phyloP scores from a whole-genome alignment of 2,113 vertebrate species.

The Callocephalon fimbriatum region DNA sequence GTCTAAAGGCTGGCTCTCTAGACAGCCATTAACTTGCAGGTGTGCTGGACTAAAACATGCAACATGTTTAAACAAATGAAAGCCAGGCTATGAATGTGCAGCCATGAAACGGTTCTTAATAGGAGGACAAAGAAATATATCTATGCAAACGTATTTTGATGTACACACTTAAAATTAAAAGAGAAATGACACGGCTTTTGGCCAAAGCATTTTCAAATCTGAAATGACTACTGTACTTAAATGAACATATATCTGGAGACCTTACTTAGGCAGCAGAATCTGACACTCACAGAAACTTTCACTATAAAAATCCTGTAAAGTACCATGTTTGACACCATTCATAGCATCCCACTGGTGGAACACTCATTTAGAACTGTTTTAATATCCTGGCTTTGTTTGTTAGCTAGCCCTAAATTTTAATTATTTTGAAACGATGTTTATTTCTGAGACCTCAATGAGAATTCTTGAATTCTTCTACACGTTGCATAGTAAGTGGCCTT shows the following conservation, averaged over 20 bases:
- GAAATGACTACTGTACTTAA: background rate
- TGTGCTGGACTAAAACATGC: constrained; percentile 24
- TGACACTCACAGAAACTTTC: background rate
- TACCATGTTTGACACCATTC: background rate
- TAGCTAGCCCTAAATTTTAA: background rate
- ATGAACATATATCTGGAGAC: background rate
- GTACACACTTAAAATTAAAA: background rate
- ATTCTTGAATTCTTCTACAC: background rate
- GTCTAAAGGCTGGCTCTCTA: constrained; percentile 31
- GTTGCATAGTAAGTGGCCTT: background rate
- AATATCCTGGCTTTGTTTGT: background rate
- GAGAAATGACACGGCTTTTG: background rate
- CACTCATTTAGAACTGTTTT: background rate
- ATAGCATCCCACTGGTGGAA: background rate
- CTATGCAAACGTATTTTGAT: background rate
- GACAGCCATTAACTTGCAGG: constrained; percentile 41
- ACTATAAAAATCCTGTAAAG: background rate
- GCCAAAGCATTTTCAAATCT: background rate
- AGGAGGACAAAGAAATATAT: background rate
- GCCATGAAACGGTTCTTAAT: background rate
- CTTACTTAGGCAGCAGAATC: background rate
- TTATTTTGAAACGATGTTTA: background rate
- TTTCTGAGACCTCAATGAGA: background rate
- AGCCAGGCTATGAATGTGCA: background rate
- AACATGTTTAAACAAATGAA: background rate